phyloP scores from a whole-genome alignment of 2,797 vertebrate species.

The Chloroceryle inda region DNA sequence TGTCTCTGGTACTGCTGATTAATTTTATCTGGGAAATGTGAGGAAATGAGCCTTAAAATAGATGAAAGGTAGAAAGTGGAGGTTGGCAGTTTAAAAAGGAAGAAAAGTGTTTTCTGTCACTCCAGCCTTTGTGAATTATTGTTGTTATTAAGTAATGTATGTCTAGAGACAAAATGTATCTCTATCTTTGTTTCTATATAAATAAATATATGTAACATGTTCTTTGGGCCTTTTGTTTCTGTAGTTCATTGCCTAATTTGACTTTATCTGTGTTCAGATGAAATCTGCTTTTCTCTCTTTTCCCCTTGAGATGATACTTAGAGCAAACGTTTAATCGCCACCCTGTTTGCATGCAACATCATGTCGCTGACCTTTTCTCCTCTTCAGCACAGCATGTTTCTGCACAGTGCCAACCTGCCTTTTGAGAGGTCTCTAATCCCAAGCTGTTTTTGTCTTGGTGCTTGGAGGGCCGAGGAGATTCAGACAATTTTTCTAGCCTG shows the following conservation, averaged over 20 bases:
- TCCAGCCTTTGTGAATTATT: not conserved
- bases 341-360: not conserved
- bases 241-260: not conserved
- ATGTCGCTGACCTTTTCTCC: not conserved
- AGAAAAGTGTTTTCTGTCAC: not conserved
- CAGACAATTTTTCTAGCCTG: not conserved
- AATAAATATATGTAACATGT: not conserved
- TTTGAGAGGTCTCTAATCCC: not conserved
- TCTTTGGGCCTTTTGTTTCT: not conserved
- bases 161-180: not conserved
- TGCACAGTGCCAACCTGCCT: not conserved
- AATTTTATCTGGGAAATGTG: conserved; percentile 38
- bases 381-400: not conserved
- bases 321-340: conserved; percentile 7
- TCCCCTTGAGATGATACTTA: not conserved
- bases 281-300: not conserved
- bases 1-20: conserved; percentile 36
- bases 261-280: not conserved
- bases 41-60: conserved; percentile 55
- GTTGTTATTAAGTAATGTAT: not conserved
- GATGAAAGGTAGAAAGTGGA: not conserved
- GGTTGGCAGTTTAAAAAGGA: not conserved
- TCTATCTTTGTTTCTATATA: not conserved
- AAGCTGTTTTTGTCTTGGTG: not conserved
- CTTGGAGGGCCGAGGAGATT: not conserved